Evolutionary conservation across 2,113 vertebrate species (phyloP), one percentile per base, ranked within the genome.

Genomic region (Pachycephala philippinensis): DNA sequence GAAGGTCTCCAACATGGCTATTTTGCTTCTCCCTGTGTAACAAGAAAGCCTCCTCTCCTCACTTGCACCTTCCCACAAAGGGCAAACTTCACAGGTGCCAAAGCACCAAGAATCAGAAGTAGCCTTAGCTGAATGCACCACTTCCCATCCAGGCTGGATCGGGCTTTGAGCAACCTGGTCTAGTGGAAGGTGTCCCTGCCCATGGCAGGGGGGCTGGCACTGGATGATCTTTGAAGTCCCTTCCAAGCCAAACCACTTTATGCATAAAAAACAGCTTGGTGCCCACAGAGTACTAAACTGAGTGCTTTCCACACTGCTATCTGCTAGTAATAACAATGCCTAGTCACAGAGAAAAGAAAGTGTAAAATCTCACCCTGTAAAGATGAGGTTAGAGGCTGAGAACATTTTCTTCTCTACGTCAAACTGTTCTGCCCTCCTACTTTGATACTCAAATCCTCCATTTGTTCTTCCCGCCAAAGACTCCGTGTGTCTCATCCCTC

Each of bases 401-500:
- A 81, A 90, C 7, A 52, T 44, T 50, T 87, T 53, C 64, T 71
- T 30, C 35, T 37, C 27, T 12, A 70, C 0, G 0, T 61, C n/a
- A 69, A 87, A 65, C n/a, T 31, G 24, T 28, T 91, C 39, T 85
- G 57, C 49, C 37, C 71, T 89, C 50, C 63, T 61, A 23, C n/a
- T 79, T 90, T 44, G 33, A 6, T 15, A 71, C 39, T 85, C 65
- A 22, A 2, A 6, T 60, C 37, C 66, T 88, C 69, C 61, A 37
- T 68, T 83, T 87, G 65, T 85, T 31, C 42, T 64, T 95, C 84
- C 71, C 11, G 3, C 83, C 91, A 92, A 90, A 75, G 57, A 64
- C 66, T 84, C 88, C 8, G 9, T 10, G 71, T 76, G 63, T 64
- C 66, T 92, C 93, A 86, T 40, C 26, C 50, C 59, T 88, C 71